These are phyloP conservation scores for Eilema griseolum DNA, from an alignment of 2,888 invertebrate species.

Conservation along the genomic window DNA sequence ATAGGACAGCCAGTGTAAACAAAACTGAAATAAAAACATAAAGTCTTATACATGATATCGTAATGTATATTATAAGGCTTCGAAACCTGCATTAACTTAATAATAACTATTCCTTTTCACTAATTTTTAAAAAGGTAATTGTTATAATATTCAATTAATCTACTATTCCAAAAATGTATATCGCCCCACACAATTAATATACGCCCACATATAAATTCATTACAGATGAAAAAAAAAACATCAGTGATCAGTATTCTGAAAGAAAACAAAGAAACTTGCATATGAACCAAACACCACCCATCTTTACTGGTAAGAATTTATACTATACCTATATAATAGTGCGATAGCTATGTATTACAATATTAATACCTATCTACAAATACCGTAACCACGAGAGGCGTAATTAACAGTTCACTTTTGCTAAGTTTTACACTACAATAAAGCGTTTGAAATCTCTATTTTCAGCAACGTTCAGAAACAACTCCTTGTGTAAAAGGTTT, in stretches of 20 bases:
- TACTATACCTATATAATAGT: too few relatives aligned
- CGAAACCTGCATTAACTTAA: neutral
- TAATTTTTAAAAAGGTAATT: neutral
- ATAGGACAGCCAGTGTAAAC: too few relatives aligned
- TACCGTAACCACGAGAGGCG: neutral
- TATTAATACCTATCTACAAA: neutral
- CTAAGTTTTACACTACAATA: too few relatives aligned
- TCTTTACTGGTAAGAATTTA: neutral
- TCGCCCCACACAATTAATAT: neutral
- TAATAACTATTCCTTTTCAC: neutral
- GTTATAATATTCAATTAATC: neutral
- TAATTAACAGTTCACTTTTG: neutral
- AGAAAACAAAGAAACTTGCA: neutral
- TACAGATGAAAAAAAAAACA: neutral
- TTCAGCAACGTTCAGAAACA: neutral
- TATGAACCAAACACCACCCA: neutral
- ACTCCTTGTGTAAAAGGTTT: conserved; percentile 19
- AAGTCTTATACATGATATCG: too few relatives aligned
- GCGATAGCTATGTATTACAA: too few relatives aligned
- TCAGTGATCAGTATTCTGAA: neutral
- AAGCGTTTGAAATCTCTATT: neutral
- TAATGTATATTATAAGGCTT: neutral
- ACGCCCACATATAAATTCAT: neutral
- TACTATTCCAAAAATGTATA: too few relatives aligned
- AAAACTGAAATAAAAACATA: too few relatives aligned